phyloP scores from a whole-genome alignment of 2,797 vertebrate genomes.

The Tapera naevia region DNA sequence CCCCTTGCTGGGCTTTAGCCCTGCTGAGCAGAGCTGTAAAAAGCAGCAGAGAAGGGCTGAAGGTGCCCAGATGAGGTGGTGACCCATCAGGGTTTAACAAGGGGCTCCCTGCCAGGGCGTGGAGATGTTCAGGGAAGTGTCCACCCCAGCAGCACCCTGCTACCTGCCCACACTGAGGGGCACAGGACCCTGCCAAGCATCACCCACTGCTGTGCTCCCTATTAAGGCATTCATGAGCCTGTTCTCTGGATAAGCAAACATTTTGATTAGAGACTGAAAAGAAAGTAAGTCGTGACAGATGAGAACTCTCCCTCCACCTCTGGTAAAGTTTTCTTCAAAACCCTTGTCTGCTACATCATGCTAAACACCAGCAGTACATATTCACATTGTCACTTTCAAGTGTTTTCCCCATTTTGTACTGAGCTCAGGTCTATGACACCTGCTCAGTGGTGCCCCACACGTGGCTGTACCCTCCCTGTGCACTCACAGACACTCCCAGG shows the following conservation, averaged over 20 bases:
- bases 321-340: neutral
- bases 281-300: neutral
- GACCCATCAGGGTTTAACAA: rapidly evolving
- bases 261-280: neutral
- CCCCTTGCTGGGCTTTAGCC: rapidly evolving
- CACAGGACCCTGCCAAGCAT: neutral
- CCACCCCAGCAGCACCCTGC: neutral
- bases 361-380: rapidly evolving
- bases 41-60: neutral
- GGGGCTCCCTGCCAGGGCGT: neutral
- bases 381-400: neutral
- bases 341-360: neutral
- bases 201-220: rapidly evolving
- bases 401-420: neutral
- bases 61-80: neutral
- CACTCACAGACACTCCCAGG: neutral
- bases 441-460: neutral
- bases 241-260: neutral
- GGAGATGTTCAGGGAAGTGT: rapidly evolving
- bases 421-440: neutral
- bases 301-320: neutral
- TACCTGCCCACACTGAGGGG: rapidly evolving
- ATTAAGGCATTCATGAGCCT: neutral
- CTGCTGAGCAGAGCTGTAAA: neutral
- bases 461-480: neutral